phyloP scores from a whole-genome alignment of 1,140 invertebrate genomes.

The Batillaria attramentaria region DNA sequence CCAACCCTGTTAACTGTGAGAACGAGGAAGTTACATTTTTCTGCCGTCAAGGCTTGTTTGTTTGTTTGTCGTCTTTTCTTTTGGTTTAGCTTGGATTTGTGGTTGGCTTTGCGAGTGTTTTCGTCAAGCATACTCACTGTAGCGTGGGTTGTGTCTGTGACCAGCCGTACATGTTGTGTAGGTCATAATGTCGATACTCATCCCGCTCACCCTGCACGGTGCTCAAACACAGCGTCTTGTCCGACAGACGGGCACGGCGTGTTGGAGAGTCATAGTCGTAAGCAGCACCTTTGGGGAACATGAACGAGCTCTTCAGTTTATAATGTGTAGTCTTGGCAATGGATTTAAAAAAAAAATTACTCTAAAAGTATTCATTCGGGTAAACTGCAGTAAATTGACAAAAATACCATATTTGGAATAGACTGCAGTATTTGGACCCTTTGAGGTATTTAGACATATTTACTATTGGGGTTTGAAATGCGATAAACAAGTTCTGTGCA shows the following conservation, averaged over 20 bases:
- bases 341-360: no score
- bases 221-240: conserved; percentile 59
- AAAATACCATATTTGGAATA: background rate
- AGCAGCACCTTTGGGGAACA: conserved; percentile 43
- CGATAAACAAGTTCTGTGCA: no score
- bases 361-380: background rate
- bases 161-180: conserved; percentile 69
- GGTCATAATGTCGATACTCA: conserved; percentile 59
- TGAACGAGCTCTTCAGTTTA: background rate
- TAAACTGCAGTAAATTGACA: background rate
- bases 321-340: background rate
- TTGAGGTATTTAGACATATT: background rate
- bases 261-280: conserved; percentile 54
- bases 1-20: no score
- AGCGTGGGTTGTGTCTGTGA: conserved; percentile 58
- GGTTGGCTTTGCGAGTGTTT: no score
- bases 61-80: no score
- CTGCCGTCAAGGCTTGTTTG: no score
- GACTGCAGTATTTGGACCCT: background rate
- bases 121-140: conserved; percentile 43
- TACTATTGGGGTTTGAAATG: background rate
- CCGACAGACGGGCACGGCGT: conserved; percentile 41
- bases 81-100: no score
- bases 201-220: conserved; percentile 48
- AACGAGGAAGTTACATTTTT: no score